These are phyloP conservation scores for Mohoua ochrocephala DNA, from an alignment of 2,113 vertebrate genomes.

Conservation along the genomic window DNA sequence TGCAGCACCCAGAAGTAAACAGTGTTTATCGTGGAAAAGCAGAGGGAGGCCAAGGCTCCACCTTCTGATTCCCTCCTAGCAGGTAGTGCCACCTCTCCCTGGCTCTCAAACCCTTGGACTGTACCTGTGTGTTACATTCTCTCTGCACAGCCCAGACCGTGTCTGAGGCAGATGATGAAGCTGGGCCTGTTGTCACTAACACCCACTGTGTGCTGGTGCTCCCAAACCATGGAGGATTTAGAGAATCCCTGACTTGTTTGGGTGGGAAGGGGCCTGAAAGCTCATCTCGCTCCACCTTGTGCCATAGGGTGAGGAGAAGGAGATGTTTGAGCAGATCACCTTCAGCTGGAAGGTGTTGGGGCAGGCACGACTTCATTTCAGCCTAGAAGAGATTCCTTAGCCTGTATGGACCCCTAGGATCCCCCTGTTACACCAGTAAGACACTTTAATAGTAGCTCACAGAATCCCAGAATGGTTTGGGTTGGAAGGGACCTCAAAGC, in stretches of 20 bases:
- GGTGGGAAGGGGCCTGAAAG: neutral
- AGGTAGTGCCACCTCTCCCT: neutral
- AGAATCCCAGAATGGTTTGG: neutral
- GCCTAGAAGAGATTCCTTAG: neutral
- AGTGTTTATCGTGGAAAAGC: neutral
- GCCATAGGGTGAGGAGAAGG: neutral
- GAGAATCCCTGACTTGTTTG: neutral
- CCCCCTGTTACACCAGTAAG: neutral
- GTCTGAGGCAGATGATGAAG: neutral
- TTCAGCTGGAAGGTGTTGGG: neutral
- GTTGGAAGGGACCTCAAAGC: neutral
- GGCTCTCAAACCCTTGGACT: neutral
- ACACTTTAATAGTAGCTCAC: neutral
- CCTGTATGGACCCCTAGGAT: neutral
- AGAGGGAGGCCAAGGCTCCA: neutral
- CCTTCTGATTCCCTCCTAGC: neutral
- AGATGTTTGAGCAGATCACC: neutral
- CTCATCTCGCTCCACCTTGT: neutral
- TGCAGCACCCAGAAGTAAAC: neutral
- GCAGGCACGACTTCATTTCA: neutral
- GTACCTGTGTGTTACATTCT: neutral
- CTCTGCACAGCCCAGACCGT: neutral
- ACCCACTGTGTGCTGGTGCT: neutral
- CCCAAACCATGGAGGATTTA: neutral
- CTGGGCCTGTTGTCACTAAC: no score